Conservation (phyloP, 35 echinoderm and acorn worm species). For the Strongylocentrotus purpuratus region DNA sequence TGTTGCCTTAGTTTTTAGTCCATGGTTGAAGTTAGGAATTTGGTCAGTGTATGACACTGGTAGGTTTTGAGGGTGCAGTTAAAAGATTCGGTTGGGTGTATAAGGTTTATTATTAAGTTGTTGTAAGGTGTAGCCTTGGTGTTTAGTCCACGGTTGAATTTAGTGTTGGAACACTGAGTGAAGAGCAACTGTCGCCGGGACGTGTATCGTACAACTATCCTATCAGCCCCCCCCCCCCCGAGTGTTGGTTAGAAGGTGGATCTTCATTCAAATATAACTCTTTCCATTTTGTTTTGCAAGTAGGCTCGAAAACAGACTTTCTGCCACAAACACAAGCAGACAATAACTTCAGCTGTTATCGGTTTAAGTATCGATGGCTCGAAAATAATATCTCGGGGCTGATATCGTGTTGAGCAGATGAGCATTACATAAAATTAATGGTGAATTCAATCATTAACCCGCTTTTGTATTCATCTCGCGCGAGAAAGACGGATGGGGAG, state of each 20-base stretch:
- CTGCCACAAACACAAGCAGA: neutral
- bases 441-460: neutral
- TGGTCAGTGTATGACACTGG: too few species aligned
- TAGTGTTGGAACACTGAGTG: too few species aligned
- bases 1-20: too few species aligned
- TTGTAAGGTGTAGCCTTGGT: too few species aligned
- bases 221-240: neutral
- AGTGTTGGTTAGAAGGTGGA: neutral
- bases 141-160: too few species aligned
- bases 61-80: too few species aligned
- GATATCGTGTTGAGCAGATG: neutral
- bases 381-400: neutral
- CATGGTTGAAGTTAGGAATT: too few species aligned
- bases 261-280: neutral
- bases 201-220: too few species aligned
- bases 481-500: neutral
- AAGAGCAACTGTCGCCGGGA: too few species aligned
- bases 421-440: neutral
- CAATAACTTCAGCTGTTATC: neutral
- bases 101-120: too few species aligned
- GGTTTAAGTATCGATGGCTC: neutral
- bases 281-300: neutral
- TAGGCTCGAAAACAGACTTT: neutral
- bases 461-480: neutral
- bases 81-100: too few species aligned